phyloP scores from a whole-genome alignment of 2,113 vertebrate genomes.

The Rhizomys pruinosus region DNA sequence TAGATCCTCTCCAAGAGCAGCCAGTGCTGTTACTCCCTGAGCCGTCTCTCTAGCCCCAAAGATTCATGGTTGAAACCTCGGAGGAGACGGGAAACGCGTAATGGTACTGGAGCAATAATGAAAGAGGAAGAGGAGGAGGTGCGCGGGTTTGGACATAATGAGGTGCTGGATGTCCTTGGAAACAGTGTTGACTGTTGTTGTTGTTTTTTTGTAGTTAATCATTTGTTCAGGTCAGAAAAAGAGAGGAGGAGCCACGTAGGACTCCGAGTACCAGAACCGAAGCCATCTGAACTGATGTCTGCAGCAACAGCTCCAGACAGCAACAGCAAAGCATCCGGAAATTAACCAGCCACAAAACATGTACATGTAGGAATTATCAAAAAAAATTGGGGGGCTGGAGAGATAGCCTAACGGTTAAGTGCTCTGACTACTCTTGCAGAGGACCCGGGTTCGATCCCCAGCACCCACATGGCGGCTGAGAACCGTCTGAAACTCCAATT shows the following conservation, averaged over 20 bases:
- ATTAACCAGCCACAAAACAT: no score
- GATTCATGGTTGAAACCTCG: neutral
- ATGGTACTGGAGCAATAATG: neutral
- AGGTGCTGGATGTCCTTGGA: constrained; percentile 62
- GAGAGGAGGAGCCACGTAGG: neutral
- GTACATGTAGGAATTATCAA: no score
- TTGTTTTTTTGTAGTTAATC: constrained; percentile 59
- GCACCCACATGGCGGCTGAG: no score
- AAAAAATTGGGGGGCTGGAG: no score
- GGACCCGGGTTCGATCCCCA: no score
- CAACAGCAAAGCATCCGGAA: neutral
- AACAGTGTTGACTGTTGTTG: constrained; percentile 39
- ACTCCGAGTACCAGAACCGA: constrained; percentile 41
- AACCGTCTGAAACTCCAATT: no score
- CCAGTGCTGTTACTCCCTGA: no score
- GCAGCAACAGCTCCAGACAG: no score
- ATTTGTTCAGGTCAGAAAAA: constrained; percentile 63
- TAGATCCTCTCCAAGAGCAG: no score
- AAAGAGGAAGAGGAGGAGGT: neutral
- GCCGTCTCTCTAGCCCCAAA: neutral
- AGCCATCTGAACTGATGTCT: constrained; percentile 31
- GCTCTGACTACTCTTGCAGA: no score
- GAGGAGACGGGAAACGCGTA: neutral
- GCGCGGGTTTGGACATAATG: neutral
- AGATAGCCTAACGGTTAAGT: no score